phyloP scores from a whole-genome alignment of 2,113 vertebrate species.

The Brachyistius frenatus region DNA sequence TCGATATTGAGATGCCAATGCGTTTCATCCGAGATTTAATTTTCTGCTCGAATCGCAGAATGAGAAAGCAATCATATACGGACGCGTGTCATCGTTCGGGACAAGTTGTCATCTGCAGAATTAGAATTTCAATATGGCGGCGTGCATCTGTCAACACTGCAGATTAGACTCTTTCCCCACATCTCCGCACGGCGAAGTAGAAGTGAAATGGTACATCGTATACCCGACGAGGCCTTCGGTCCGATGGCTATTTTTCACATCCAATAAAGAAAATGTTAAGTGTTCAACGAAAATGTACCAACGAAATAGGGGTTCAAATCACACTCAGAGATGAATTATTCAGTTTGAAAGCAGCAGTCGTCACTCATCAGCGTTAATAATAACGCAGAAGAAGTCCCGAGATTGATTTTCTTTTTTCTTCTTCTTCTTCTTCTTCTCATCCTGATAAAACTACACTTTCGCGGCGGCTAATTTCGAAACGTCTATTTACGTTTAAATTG shows the following conservation, averaged over 20 bases:
- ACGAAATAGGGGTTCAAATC: constrained; percentile 9
- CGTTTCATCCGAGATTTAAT: constrained; percentile 68
- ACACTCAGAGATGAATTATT: constrained; percentile 23
- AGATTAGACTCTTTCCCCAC: constrained; percentile 55
- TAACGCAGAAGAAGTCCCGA: constrained; percentile 5
- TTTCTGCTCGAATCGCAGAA: constrained; percentile 62
- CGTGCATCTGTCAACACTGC: constrained; percentile 48
- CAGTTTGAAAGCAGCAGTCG: constrained; percentile 12
- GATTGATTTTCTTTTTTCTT: constrained; percentile 19
- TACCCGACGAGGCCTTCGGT: constrained; percentile 35
- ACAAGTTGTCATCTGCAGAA: constrained; percentile 59
- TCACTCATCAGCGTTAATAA: constrained; percentile 29
- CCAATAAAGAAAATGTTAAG: constrained; percentile 9
- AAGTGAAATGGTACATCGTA: constrained; percentile 23
- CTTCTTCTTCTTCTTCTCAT: not conserved
- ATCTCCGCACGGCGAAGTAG: constrained; percentile 42
- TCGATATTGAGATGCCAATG: constrained; percentile 35
- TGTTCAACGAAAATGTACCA: not conserved
- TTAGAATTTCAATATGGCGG: constrained; percentile 66
- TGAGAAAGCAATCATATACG: constrained; percentile 63
- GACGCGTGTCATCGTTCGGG: constrained; percentile 46
- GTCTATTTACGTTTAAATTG: constrained; percentile 34
- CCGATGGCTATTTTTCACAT: constrained; percentile 24
- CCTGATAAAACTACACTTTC: constrained; percentile 5
- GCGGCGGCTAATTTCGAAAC: constrained; percentile 11